These are phyloP conservation scores for Panzeria rudis DNA, from an alignment of 2,888 invertebrate species.

Conservation along the genomic window DNA sequence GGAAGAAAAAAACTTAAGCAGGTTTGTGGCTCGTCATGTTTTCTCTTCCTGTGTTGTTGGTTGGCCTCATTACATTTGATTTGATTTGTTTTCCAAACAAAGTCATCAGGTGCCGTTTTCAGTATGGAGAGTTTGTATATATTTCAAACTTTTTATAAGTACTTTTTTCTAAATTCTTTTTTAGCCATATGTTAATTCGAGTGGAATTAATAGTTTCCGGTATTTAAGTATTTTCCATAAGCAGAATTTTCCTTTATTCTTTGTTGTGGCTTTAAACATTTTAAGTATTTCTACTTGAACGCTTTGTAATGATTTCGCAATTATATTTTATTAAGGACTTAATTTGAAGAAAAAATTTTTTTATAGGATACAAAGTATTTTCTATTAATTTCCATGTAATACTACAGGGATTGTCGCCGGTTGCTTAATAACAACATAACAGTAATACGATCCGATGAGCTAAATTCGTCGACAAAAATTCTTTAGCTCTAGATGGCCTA, in stretches of 20 bases:
- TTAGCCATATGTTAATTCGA: constrained; percentile 79
- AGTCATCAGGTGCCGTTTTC: constrained; percentile 56
- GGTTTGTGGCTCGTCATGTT: constrained; percentile 24
- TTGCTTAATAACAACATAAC: too few species aligned
- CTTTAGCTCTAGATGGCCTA: too few species aligned
- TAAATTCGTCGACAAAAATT: too few species aligned
- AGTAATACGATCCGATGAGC: too few species aligned
- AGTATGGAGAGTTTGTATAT: constrained; percentile 24
- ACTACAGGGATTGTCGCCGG: too few species aligned
- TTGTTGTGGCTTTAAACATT: constrained; percentile 57
- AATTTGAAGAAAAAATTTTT: neutral
- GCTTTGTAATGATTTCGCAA: constrained; percentile 40
- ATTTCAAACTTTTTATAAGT: constrained; percentile 50
- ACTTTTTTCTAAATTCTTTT: constrained; percentile 33
- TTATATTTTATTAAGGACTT: constrained; percentile 25
- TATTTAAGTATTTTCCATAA: constrained; percentile 75
- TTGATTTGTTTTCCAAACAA: constrained; percentile 63
- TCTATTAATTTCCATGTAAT: neutral
- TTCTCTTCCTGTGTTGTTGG: constrained; percentile 29
- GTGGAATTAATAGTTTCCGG: constrained; percentile 81
- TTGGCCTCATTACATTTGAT: constrained; percentile 61
- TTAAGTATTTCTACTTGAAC: constrained; percentile 49
- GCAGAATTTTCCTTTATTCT: constrained; percentile 48
- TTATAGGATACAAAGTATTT: neutral
- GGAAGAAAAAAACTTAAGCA: constrained; percentile 5